Conservation (phyloP, 2,888 invertebrate species). For the Gasteruption jaculator region DNA sequence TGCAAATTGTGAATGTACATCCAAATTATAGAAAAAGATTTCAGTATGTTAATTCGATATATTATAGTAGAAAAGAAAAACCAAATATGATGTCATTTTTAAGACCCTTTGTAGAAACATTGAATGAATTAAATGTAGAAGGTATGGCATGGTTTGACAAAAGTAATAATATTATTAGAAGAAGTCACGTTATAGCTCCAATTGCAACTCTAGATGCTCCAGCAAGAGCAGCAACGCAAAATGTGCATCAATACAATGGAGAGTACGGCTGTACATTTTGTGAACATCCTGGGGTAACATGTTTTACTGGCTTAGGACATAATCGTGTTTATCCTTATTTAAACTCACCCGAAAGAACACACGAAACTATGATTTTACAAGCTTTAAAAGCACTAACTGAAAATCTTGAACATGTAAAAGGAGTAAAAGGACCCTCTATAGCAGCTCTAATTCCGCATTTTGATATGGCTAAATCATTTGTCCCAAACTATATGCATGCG, state of each 20-base stretch:
- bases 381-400: slow-evolving; percentile 1
- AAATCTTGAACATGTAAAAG: slow-evolving; percentile 4
- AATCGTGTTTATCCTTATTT: too few relatives aligned
- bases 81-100: slow-evolving; percentile 15
- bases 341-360: not conserved
- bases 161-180: not conserved
- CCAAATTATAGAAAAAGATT: slow-evolving; percentile 5
- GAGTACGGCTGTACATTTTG: slow-evolving; percentile 18
- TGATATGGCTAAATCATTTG: slow-evolving; percentile 6
- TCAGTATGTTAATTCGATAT: slow-evolving; percentile 8
- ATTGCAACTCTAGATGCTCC: slow-evolving; percentile 11
- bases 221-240: slow-evolving; percentile 15
- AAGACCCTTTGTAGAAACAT: slow-evolving; percentile 11
- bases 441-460: slow-evolving; percentile 8
- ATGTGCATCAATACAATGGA: slow-evolving; percentile 16
- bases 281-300: slow-evolving; percentile 15
- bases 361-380: slow-evolving; percentile 2
- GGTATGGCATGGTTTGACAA: slow-evolving; percentile 14
- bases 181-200: too few relatives aligned
- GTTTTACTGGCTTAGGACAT: slow-evolving; percentile 7
- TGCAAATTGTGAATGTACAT: too few relatives aligned
- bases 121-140: slow-evolving; percentile 8
- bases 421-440: slow-evolving; percentile 13
- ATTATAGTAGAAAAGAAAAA: slow-evolving; percentile 9
- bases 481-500: too few relatives aligned